phyloP scores from a whole-genome alignment of 2,113 vertebrate species.

The Misgurnus mizolepis region DNA sequence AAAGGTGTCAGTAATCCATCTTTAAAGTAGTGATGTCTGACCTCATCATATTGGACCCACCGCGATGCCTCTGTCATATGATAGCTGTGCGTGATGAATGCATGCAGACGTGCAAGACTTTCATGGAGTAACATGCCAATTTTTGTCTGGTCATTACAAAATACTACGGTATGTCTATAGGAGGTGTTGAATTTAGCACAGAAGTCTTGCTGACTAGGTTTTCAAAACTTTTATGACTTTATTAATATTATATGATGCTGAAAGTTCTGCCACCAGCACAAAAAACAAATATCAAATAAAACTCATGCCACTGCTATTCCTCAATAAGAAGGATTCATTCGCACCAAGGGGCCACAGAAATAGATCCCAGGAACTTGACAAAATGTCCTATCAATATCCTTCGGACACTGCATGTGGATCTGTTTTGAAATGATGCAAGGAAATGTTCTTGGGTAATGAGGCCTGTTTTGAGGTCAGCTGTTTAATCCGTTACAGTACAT shows the following conservation, averaged over 20 bases:
- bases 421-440: background rate
- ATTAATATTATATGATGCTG: too few species aligned
- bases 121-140: too few species aligned
- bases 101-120: too few species aligned
- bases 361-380: background rate
- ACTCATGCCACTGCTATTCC: background rate
- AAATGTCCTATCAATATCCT: background rate
- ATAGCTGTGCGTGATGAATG: too few species aligned
- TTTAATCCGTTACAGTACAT: background rate
- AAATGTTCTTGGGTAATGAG: constrained; percentile 11
- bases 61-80: background rate
- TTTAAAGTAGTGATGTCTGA: background rate
- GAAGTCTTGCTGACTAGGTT: too few species aligned
- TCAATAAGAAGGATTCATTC: too few species aligned
- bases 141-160: background rate
- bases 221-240: too few species aligned
- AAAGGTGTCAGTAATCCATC: background rate
- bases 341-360: too few species aligned
- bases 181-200: background rate
- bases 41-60: background rate
- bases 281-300: background rate
- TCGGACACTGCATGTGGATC: background rate
- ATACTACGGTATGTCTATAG: background rate
- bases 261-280: too few species aligned
- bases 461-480: constrained; percentile 11